These are phyloP conservation scores for Porites lutea DNA, from an alignment of 64 coral and sea anemone species.

Conservation along the genomic window DNA sequence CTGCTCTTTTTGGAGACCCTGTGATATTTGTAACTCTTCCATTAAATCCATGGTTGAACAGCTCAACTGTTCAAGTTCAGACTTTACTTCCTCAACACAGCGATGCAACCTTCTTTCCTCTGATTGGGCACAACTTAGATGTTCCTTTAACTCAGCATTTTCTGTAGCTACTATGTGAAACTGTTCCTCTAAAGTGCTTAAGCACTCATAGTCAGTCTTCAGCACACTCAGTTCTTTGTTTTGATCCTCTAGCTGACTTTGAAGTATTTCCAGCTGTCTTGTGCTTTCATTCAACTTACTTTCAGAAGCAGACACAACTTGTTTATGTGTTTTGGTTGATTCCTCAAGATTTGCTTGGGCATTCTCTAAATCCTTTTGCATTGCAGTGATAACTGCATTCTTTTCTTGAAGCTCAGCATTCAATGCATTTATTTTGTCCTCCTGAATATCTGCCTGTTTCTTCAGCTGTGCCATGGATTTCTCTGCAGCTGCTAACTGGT, in stretches of 20 bases:
- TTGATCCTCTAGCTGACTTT: constrained; percentile 44
- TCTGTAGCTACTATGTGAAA: constrained; percentile 56
- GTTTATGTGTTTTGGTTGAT: background rate
- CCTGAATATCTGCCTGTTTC: background rate
- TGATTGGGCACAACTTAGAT: background rate
- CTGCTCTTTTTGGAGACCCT: constrained; percentile 79
- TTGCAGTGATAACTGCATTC: background rate
- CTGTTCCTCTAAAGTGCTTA: constrained; percentile 45
- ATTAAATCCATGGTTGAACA: constrained; percentile 85
- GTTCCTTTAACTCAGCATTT: constrained; percentile 18
- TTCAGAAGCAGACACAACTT: constrained; percentile 15
- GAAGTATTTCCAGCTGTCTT: constrained; percentile 37
- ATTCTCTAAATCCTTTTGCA: constrained; percentile 9
- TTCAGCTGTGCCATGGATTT: constrained; percentile 28
- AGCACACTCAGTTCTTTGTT: constrained; percentile 19
- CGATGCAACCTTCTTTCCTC: constrained; percentile 43
- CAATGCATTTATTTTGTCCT: constrained; percentile 10
- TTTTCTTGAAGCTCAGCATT: constrained; percentile 13
- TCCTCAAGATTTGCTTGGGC: background rate
- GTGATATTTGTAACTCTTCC: constrained; percentile 90
- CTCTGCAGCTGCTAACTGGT: constrained; percentile 41
- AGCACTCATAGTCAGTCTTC: constrained; percentile 34
- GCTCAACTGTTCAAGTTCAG: constrained; percentile 67
- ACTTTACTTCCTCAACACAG: constrained; percentile 77
- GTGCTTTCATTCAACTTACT: constrained; percentile 1